phyloP scores from a whole-genome alignment of 2,113 vertebrate genomes.

The Pipa parva region DNA sequence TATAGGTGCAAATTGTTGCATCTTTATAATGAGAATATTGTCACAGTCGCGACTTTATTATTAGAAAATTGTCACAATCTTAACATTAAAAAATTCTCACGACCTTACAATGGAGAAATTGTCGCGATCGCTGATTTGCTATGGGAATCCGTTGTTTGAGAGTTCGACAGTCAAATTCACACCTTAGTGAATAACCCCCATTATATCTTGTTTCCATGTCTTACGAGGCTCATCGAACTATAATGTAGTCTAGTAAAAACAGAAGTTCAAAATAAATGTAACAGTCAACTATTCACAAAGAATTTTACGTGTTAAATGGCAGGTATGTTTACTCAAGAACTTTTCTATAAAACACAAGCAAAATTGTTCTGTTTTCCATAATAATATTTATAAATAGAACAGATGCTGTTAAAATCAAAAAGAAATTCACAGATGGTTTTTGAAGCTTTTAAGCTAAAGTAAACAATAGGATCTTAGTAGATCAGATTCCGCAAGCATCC shows the following conservation, averaged over 20 bases:
- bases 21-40: too few relatives aligned
- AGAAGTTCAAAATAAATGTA: neutral
- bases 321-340: neutral
- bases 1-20: too few relatives aligned
- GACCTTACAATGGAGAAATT: too few relatives aligned
- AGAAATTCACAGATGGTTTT: conserved; percentile 27
- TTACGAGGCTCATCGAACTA: neutral
- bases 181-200: neutral
- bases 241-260: neutral
- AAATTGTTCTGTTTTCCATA: conserved; percentile 7
- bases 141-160: too few relatives aligned
- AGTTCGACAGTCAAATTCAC: too few relatives aligned
- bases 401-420: conserved; percentile 26
- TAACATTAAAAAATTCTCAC: too few relatives aligned
- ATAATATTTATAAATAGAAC: conserved; percentile 33
- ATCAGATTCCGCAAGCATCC: neutral
- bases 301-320: neutral
- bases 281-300: neutral
- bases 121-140: too few relatives aligned
- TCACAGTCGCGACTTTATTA: too few relatives aligned
- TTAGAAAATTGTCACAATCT: too few relatives aligned
- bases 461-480: conserved; percentile 33
- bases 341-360: neutral
- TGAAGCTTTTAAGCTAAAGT: conserved; percentile 25
- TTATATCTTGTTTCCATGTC: neutral